A percentile compares a stretch with the other conserved stretches of the same genome.
These are phyloP conservation scores for Ypsolopha sequella DNA, from an alignment of 2,888 invertebrate species.

Conservation along the genomic window DNA sequence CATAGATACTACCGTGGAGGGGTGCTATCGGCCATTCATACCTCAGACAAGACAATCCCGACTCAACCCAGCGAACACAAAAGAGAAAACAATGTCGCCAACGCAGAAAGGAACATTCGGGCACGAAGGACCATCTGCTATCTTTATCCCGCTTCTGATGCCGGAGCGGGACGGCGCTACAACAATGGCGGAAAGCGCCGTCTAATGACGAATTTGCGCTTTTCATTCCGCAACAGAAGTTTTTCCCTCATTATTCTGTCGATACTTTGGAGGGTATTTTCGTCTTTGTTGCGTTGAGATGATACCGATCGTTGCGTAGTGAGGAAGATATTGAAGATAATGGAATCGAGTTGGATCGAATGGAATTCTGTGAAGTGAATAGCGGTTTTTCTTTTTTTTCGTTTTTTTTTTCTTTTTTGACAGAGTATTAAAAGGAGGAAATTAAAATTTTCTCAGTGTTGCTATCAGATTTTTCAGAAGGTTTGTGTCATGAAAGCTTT, in stretches of 20 bases:
- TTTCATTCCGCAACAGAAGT: constrained; percentile 71
- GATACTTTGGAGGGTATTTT: constrained; percentile 59
- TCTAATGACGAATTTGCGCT: constrained; percentile 72
- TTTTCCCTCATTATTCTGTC: constrained; percentile 69
- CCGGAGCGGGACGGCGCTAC: constrained; percentile 33
- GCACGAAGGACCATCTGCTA: constrained; percentile 55
- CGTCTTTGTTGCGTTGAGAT: constrained; percentile 42
- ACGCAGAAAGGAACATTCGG: constrained; percentile 71
- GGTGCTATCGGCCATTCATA: constrained; percentile 61
- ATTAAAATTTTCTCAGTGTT: too few relatives aligned
- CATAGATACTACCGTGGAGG: constrained; percentile 56
- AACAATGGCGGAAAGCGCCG: constrained; percentile 68
- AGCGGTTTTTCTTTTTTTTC: background rate
- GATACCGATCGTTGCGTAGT: constrained; percentile 53
- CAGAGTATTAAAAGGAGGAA: too few relatives aligned
- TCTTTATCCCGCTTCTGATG: constrained; percentile 32
- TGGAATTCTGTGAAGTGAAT: background rate
- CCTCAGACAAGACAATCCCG: constrained; percentile 68
- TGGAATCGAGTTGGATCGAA: constrained; percentile 9
- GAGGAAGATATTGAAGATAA: constrained; percentile 39
- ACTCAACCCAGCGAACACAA: constrained; percentile 59
- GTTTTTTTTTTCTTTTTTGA: background rate
- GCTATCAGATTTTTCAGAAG: too few relatives aligned
- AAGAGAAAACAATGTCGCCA: constrained; percentile 70
- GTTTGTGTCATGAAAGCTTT: too few relatives aligned